Evolutionary conservation across 2,113 vertebrate genomes (phyloP).

Genomic region (Microcebus murinus): DNA sequence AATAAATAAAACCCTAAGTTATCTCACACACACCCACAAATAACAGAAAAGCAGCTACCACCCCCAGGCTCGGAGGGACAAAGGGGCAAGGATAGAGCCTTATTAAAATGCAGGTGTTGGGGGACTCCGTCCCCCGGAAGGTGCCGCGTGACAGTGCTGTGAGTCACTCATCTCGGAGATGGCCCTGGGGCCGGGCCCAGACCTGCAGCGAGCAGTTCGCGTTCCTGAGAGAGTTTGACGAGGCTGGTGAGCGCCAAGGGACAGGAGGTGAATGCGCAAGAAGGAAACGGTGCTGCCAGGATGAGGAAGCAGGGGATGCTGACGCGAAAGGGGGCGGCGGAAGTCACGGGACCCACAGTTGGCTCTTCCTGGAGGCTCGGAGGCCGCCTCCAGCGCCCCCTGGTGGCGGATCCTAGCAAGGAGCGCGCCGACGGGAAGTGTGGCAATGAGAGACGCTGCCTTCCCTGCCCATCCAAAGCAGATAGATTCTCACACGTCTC

Average conservation of each 20-base stretch:
- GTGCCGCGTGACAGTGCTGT: neutral
- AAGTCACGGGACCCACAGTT: neutral
- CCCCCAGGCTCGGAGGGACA: neutral
- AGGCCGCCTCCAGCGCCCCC: fast-evolving
- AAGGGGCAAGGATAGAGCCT: neutral
- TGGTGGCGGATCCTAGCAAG: too few species aligned
- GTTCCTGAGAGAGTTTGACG: fast-evolving
- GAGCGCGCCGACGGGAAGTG: neutral
- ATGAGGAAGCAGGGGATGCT: neutral
- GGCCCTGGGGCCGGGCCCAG: neutral
- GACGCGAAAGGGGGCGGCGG: neutral
- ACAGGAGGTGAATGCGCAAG: too few species aligned
- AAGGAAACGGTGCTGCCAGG: neutral
- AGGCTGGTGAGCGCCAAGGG: fast-evolving
- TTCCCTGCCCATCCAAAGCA: neutral
- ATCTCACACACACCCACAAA: neutral
- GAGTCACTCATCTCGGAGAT: neutral
- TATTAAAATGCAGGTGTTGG: neutral
- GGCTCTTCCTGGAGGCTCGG: neutral
- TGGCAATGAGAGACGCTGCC: neutral
- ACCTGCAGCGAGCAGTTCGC: neutral
- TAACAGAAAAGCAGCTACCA: neutral
- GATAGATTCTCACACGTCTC: neutral
- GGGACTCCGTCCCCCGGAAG: neutral
- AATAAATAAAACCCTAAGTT: neutral